These are phyloP conservation scores for Acridotheres tristis DNA, from an alignment of 2,797 vertebrate genomes.

Conservation along the genomic window DNA sequence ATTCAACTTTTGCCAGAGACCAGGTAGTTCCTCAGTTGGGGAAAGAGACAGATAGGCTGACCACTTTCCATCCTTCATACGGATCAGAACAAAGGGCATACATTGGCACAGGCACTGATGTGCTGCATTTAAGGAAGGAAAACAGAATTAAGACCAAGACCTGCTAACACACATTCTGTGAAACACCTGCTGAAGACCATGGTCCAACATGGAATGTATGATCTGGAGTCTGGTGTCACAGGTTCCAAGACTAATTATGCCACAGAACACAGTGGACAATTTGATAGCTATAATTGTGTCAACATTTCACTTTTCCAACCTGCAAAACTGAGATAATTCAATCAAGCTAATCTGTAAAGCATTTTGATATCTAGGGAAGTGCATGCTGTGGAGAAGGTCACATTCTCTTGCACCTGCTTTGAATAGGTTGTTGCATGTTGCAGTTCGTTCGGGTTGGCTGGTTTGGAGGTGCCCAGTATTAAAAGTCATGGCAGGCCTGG, in stretches of 20 bases:
- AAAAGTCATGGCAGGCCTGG: neutral
- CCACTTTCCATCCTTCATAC: neutral
- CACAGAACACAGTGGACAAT: neutral
- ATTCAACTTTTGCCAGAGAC: neutral
- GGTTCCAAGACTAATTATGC: neutral
- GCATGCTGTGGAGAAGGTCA: neutral
- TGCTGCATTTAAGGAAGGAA: neutral
- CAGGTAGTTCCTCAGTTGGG: accelerated
- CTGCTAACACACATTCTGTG: neutral
- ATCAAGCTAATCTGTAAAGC: neutral
- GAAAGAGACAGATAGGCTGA: neutral
- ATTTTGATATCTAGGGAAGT: neutral
- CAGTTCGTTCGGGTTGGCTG: neutral
- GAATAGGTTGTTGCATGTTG: neutral
- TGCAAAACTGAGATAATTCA: neutral
- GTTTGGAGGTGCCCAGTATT: neutral
- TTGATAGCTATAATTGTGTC: neutral
- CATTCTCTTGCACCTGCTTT: neutral
- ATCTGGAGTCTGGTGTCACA: neutral
- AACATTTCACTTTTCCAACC: neutral
- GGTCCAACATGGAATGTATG: accelerated
- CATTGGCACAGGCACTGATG: neutral
- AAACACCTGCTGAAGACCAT: neutral
- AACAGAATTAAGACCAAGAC: neutral
- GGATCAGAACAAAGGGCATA: neutral